These are phyloP conservation scores for Hyposoter didymator DNA, from an alignment of 2,888 invertebrate genomes.

Conservation along the genomic window DNA sequence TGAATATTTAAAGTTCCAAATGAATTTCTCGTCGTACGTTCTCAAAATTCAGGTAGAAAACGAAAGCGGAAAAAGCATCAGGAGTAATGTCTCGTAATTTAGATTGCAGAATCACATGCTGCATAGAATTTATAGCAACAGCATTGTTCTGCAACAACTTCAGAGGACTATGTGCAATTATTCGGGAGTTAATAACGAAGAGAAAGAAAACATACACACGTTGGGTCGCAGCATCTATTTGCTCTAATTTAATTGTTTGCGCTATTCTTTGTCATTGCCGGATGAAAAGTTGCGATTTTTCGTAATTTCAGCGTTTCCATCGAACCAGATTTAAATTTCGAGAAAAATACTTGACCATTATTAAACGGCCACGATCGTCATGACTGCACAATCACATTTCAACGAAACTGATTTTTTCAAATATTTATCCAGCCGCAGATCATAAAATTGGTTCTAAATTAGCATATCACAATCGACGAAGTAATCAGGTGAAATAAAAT, in stretches of 20 bases:
- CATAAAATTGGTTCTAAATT: not conserved
- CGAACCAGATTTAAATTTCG: not conserved
- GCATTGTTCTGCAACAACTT: conserved; percentile 49
- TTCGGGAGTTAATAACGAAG: conserved; percentile 44
- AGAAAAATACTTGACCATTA: not conserved
- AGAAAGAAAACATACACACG: conserved; percentile 35
- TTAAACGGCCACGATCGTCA: no score
- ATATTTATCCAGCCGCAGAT: no score
- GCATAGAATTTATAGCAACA: conserved; percentile 25
- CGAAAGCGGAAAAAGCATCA: not conserved
- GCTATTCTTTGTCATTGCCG: not conserved
- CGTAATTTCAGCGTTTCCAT: not conserved
- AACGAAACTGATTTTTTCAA: not conserved
- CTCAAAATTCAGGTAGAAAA: conserved; percentile 24
- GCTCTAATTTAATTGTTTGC: not conserved
- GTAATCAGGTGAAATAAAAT: not conserved
- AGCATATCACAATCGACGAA: no score
- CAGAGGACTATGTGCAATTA: conserved; percentile 31
- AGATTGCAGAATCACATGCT: conserved; percentile 32
- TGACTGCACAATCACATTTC: no score
- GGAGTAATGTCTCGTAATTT: conserved; percentile 15
- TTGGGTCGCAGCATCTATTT: not conserved
- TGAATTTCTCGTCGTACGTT: not conserved
- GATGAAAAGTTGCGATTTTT: not conserved
- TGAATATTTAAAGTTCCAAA: not conserved